Evolutionary conservation across 1,140 invertebrate genomes (phyloP), one percentile per base, ranked within the genome.

Genomic region (Myzus persicae): DNA sequence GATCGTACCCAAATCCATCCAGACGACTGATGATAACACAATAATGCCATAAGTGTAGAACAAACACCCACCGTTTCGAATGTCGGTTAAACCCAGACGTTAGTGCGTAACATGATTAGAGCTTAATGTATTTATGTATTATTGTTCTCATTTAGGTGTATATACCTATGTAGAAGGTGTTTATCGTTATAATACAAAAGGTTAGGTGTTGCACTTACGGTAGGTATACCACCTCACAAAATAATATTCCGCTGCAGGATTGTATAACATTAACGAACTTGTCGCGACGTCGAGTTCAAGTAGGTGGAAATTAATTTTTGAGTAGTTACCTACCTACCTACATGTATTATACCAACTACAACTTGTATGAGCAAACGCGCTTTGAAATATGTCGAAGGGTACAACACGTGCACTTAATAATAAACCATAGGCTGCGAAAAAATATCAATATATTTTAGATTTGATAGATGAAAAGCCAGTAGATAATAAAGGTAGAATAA

Each of bases 241-340:
- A 76, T n/a, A 76, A n/a, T n/a, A n/a, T 76, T 14, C 31, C n/a
- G 31, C 59, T 76, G n/a, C 14, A 76, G n/a, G 22, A 76, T 67
- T 67, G 31, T 59, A 2, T n/a, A n/a, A 67, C 59, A n/a, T 67
- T 67, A 67, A 67, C n/a, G 59, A 76, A 76, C 14, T 76, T 76
- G 59, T 76, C 31, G 31, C 14, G 5, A 76, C 31, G 31, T 76
- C 31, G 59, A n/a, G 59, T 76, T 76, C 59, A 76, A 76, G 59
- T n/a, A n/a, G 59, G 59, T 76, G 59, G 59, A 76, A 76, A 76
- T n/a, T 76, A 76, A 76, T 76, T 76, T 76, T 76, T 76, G 31
- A 76, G 59, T 76, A n/a, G 59, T 36, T 76, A 76, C 59, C n/a
- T 76, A n/a, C 59, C 59, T 18, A 31, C 22, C 26, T 31, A n/a